These are phyloP conservation scores for Idaea straminata DNA, from an alignment of 2,888 invertebrate genomes.

Conservation along the genomic window DNA sequence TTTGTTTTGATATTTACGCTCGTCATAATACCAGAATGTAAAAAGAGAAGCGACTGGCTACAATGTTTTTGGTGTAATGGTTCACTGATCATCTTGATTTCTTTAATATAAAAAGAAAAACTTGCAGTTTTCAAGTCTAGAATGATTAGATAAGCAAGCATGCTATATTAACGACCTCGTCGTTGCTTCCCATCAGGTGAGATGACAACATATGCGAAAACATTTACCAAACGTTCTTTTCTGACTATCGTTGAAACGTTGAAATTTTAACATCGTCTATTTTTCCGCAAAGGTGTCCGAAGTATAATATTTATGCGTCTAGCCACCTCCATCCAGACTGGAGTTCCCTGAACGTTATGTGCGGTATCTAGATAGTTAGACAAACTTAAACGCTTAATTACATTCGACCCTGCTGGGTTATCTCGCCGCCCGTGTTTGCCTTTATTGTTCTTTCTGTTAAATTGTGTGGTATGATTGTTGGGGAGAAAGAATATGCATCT, in stretches of 20 bases:
- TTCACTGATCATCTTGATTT: background rate
- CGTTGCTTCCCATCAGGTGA: no score
- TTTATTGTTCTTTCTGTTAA: background rate
- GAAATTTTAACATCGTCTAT: no score
- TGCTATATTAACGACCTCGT: no score
- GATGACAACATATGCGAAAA: no score
- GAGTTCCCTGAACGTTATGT: background rate
- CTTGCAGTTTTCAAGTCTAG: background rate
- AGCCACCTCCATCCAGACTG: background rate
- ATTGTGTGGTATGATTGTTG: background rate
- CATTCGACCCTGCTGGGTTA: background rate
- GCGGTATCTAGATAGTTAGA: background rate
- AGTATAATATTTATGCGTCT: background rate
- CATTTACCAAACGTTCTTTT: no score
- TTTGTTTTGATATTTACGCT: constrained; percentile 32
- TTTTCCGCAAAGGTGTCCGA: background rate
- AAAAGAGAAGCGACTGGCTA: background rate
- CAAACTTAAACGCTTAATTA: background rate
- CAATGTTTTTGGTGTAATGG: background rate
- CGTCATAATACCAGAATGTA: constrained; percentile 11
- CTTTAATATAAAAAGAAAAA: background rate
- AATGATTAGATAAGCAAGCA: no score
- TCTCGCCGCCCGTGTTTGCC: background rate
- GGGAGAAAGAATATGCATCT: background rate
- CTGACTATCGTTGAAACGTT: no score